These are phyloP conservation scores for Falco concolor DNA, from an alignment of 2,797 vertebrate genomes.

Conservation along the genomic window DNA sequence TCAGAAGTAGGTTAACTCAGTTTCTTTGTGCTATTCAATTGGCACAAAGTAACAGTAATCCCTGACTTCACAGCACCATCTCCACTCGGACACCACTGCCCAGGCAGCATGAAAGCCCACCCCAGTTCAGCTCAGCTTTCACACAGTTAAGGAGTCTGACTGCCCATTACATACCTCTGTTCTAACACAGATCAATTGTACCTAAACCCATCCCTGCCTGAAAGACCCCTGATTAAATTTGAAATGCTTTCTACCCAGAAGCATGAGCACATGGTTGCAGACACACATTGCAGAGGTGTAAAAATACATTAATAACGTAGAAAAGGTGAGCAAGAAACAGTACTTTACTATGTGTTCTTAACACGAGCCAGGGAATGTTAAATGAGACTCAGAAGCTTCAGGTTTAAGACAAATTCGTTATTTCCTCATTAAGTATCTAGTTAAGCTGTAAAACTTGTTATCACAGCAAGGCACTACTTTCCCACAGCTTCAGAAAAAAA, in stretches of 20 bases:
- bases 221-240: not conserved
- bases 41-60: not conserved
- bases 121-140: not conserved
- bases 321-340: not conserved
- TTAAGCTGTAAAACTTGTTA: not conserved
- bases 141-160: not conserved
- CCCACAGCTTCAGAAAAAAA: not conserved
- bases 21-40: not conserved
- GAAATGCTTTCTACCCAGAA: not conserved
- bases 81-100: not conserved
- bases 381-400: not conserved
- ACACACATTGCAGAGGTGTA: not conserved
- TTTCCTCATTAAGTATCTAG: not conserved
- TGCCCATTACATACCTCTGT: not conserved
- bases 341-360: not conserved
- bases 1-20: not conserved
- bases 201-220: not conserved
- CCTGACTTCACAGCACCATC: not conserved
- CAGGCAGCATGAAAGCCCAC: not conserved
- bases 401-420: not conserved
- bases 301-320: not conserved
- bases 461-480: not conserved
- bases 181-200: not conserved
- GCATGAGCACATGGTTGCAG: not conserved
- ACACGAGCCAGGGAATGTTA: not conserved